Evolutionary conservation across 2,797 vertebrate species (phyloP).

Genomic region (Sphaeramia orbicularis): DNA sequence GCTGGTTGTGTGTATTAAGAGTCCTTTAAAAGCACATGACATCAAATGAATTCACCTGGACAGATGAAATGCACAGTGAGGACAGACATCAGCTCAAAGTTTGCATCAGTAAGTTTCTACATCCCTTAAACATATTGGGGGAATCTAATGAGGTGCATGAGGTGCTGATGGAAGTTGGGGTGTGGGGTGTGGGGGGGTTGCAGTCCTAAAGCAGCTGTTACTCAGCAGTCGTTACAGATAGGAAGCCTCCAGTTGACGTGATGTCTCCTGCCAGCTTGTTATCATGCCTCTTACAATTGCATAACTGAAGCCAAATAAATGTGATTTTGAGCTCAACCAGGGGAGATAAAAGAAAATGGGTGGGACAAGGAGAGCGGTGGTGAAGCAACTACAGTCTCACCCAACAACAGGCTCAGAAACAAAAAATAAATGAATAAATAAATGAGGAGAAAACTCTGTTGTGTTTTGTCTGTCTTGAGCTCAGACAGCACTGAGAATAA

Average conservation of each 20-base stretch:
- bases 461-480: constrained; percentile 25
- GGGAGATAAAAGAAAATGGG: constrained; percentile 8
- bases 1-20: not conserved
- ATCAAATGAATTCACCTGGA: not conserved
- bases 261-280: constrained; percentile 77
- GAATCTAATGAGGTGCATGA: constrained; percentile 44
- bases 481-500: constrained; percentile 23
- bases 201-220: constrained; percentile 60
- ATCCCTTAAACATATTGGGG: constrained; percentile 36
- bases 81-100: constrained; percentile 27
- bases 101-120: constrained; percentile 20
- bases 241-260: constrained; percentile 67
- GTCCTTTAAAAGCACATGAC: too few relatives aligned
- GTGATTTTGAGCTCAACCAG: constrained; percentile 49
- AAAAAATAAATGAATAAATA: not conserved
- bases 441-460: constrained; percentile 10
- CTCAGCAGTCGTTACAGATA: constrained; percentile 71
- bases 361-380: not conserved
- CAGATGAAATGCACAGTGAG: constrained; percentile 4
- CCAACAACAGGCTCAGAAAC: not conserved
- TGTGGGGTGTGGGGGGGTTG: not conserved
- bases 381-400: constrained; percentile 22
- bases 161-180: constrained; percentile 26
- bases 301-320: constrained; percentile 70
- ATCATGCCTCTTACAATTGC: constrained; percentile 68